These are phyloP conservation scores for Macroteleia sp. DNA, from an alignment of 2,888 invertebrate genomes.

Conservation along the genomic window DNA sequence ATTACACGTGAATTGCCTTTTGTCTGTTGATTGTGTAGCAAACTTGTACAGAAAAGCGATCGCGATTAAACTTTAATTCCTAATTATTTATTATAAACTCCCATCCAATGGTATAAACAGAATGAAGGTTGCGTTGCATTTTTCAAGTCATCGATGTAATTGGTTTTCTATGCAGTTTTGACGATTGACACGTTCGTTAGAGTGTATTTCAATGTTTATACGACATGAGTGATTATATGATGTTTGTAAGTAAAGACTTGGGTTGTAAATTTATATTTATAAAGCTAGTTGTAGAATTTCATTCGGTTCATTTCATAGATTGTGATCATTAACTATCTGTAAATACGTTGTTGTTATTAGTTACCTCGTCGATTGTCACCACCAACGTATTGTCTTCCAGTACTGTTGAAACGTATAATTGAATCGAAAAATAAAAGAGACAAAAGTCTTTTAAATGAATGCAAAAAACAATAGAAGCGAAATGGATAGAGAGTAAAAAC, in stretches of 20 bases:
- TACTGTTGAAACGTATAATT: conserved; percentile 63
- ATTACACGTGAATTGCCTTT: conserved; percentile 6
- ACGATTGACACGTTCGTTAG: conserved; percentile 28
- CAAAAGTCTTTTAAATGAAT: conserved; percentile 31
- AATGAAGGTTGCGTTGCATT: not conserved
- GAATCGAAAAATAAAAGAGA: not conserved
- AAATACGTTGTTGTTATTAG: conserved; percentile 55
- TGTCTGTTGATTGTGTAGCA: not conserved
- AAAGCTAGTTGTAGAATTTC: conserved; percentile 11
- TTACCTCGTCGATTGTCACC: conserved; percentile 48
- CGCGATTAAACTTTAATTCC: not conserved
- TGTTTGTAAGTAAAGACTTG: conserved; percentile 40
- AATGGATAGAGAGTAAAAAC: not conserved
- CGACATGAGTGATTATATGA: conserved; percentile 20
- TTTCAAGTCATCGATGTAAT: not conserved
- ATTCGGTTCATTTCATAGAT: conserved; percentile 33
- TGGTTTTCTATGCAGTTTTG: conserved; percentile 22
- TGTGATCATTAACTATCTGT: conserved; percentile 46
- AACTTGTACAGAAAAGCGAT: conserved; percentile 26
- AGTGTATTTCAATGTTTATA: conserved; percentile 51
- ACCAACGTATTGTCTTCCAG: conserved; percentile 62
- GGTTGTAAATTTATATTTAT: conserved; percentile 47
- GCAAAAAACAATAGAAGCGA: conserved; percentile 5
- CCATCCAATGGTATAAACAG: not conserved
- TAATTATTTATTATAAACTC: conserved; percentile 11